phyloP scores from a whole-genome alignment of 2,113 vertebrate species.

The Eudyptes chrysolophus region DNA sequence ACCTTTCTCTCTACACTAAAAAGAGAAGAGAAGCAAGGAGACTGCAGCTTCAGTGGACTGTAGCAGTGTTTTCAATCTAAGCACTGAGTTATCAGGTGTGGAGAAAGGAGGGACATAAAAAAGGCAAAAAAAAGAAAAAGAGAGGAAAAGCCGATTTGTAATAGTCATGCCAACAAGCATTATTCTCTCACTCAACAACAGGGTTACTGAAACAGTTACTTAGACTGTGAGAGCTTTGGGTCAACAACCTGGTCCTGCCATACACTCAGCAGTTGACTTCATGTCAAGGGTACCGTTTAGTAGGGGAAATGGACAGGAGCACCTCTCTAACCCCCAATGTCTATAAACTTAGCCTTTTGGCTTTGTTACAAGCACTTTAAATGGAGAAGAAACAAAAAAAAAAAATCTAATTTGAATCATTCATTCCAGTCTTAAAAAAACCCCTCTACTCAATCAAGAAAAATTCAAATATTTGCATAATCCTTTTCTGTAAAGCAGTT shows the following conservation, averaged over 20 bases:
- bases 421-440: not conserved
- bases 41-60: not conserved
- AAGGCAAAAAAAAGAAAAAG: rapidly evolving
- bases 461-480: not conserved
- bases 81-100: not conserved
- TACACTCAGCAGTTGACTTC: not conserved
- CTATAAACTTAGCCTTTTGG: not conserved
- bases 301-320: not conserved
- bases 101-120: not conserved
- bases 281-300: not conserved
- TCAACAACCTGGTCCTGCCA: not conserved
- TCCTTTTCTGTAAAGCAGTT: not conserved
- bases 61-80: not conserved
- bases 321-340: not conserved
- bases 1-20: not conserved
- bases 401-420: not conserved
- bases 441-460: not conserved
- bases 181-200: not conserved
- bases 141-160: not conserved
- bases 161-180: not conserved
- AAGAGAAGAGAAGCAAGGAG: not conserved
- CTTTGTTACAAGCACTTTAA: not conserved
- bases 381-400: not conserved
- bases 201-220: not conserved
- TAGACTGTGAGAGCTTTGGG: not conserved